Conservation (phyloP, 2,113 vertebrate genomes). For the human region GRCh38 chr4:184748501-184749000, state of each 20-base stretch:
- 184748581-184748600: not conserved
- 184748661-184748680: not conserved
- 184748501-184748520: not conserved
- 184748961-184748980: not conserved
- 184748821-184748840: not conserved
- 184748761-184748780: not conserved
- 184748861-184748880: not conserved
- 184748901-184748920: not conserved
- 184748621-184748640: not conserved
- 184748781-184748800: not conserved
- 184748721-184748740: not conserved
- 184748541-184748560: not conserved
- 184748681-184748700: not conserved
- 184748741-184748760: not conserved
- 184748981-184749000: too few relatives aligned
- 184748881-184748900: not conserved
- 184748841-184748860: not conserved
- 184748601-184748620: not conserved
- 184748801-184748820: not conserved
- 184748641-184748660: not conserved
- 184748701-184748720: not conserved
- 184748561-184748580: not conserved
- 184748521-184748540: accelerated
- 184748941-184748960: not conserved
- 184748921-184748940: not conserved